Percentiles rank a stretch among this genome's conserved stretches.
Conservation (phyloP, 1,140 invertebrate genomes). For the Arctopsyche grandis region DNA sequence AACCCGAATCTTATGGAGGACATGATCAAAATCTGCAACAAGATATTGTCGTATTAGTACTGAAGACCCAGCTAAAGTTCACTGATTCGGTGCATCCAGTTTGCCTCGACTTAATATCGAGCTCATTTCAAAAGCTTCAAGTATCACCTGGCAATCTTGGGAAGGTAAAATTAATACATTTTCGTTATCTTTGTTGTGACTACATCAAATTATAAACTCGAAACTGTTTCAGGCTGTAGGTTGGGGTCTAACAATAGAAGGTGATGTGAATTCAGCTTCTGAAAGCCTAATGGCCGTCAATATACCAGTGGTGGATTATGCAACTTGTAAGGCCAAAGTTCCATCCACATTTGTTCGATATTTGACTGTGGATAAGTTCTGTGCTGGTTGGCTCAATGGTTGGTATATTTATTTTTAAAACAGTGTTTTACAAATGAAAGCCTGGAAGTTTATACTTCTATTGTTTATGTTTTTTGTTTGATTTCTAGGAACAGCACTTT, state of each 20-base stretch:
- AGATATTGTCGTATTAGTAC: constrained; percentile 30
- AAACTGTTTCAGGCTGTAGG: constrained; percentile 33
- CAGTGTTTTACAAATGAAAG: no score
- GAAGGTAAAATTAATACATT: constrained; percentile 29
- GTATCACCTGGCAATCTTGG: not conserved
- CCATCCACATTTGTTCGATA: not conserved
- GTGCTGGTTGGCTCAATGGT: constrained; percentile 43
- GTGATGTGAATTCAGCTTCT: constrained; percentile 1
- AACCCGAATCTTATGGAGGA: constrained; percentile 25
- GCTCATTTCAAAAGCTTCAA: not conserved
- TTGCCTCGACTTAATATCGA: constrained; percentile 13
- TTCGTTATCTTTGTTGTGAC: no score
- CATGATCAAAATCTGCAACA: constrained; percentile 21
- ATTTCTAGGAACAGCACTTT: no score
- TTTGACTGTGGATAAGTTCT: constrained; percentile 38
- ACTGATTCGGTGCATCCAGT: constrained; percentile 7
- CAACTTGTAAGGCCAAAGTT: not conserved
- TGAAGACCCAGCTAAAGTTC: not conserved
- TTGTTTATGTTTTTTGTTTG: no score
- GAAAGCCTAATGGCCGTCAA: not conserved
- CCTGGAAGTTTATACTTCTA: no score
- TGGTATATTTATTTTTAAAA: not conserved
- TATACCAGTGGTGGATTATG: constrained; percentile 25
- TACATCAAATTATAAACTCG: not conserved
- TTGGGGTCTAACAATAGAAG: constrained; percentile 35